Conservation (phyloP, 2,113 vertebrate genomes). For the Nerophis ophidion region DNA sequence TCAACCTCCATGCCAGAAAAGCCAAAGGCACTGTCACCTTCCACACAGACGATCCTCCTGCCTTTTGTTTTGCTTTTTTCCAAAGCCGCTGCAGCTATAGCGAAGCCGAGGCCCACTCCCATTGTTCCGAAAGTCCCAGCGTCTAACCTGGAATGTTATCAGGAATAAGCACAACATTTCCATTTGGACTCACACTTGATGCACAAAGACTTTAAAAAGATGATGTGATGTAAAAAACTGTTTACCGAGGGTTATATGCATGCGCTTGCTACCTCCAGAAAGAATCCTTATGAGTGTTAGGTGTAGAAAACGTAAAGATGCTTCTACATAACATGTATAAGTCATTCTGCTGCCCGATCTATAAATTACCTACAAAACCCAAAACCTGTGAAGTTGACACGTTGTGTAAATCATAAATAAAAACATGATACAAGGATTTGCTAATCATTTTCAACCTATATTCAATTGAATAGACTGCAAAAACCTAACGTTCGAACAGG, state of each 20-base stretch:
- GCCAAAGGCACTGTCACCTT: conserved; percentile 95
- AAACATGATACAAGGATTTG: too few relatives aligned
- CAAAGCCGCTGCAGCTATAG: conserved; percentile 84
- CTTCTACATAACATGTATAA: too few relatives aligned
- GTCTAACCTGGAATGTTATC: conserved; percentile 77
- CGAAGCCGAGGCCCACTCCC: conserved; percentile 93
- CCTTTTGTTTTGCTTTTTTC: conserved; percentile 65
- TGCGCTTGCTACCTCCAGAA: background rate
- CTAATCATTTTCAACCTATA: too few relatives aligned
- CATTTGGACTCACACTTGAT: background rate
- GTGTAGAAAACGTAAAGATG: too few relatives aligned
- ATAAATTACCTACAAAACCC: too few relatives aligned
- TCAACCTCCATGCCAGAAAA: conserved; percentile 98
- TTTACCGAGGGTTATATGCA: background rate
- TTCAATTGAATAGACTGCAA: too few relatives aligned
- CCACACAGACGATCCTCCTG: conserved; percentile 81
- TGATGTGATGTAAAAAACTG: background rate
- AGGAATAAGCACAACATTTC: conserved; percentile 1
- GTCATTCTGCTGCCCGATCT: too few relatives aligned
- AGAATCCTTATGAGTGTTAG: too few relatives aligned
- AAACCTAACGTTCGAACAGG: too few relatives aligned
- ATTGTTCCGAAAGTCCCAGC: conserved; percentile 97
- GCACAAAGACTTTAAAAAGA: background rate
- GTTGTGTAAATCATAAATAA: too few relatives aligned
- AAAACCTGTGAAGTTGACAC: too few relatives aligned